A percentile compares a stretch with the other conserved stretches of the same genome.
Evolutionary conservation across 1,140 invertebrate species (phyloP).

Genomic region (Drosophila bifasciata): DNA sequence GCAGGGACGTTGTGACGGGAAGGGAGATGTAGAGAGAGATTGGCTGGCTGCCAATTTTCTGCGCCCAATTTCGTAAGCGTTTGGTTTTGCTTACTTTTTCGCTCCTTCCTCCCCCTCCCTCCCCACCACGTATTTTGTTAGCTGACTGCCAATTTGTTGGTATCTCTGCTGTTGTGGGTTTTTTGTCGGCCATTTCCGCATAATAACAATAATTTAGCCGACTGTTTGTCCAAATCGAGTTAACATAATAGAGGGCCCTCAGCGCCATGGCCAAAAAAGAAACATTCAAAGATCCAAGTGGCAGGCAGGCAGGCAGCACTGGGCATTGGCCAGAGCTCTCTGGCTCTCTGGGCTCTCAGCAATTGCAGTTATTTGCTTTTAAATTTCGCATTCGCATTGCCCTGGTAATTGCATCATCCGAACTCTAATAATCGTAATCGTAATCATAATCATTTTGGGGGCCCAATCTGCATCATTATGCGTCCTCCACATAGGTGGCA

Average conservation of each 20-base stretch:
- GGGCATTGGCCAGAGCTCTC: conserved; percentile 43
- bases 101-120: too few relatives aligned
- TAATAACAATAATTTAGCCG: conserved; percentile 78
- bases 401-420: conserved; percentile 51
- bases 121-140: too few relatives aligned
- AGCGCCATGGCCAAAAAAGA: conserved; percentile 50
- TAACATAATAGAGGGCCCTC: conserved; percentile 64
- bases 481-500: conserved; percentile 59
- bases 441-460: conserved; percentile 13
- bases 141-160: conserved; percentile 59
- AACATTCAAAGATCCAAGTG: conserved; percentile 53
- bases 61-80: conserved; percentile 61
- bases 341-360: conserved; percentile 2
- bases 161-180: conserved; percentile 27
- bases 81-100: conserved; percentile 28
- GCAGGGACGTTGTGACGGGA: not conserved
- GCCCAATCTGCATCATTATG: conserved; percentile 72
- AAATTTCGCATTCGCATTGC: conserved; percentile 5
- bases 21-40: conserved; percentile 15
- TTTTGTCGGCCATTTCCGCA: conserved; percentile 65
- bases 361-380: conserved; percentile 43
- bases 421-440: not conserved
- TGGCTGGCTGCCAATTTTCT: conserved; percentile 59
- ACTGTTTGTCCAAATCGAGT: conserved; percentile 81
- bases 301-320: conserved; percentile 30